Base-by-base conservation (phyloP, 2,888 invertebrate genomes). In the Zele albiditarsus region DNA sequence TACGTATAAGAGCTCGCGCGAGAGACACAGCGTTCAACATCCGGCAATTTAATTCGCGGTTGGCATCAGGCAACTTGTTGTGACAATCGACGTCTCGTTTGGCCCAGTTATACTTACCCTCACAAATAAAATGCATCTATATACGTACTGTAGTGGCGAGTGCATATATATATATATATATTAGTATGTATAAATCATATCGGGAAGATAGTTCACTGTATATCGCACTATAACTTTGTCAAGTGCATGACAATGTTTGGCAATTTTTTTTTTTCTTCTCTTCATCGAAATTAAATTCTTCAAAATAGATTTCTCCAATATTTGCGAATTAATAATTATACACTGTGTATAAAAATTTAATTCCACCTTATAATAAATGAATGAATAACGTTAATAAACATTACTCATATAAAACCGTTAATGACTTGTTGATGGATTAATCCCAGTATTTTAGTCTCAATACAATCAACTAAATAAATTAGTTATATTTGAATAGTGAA, bases 381-480 rank as follows among this genome's bases (percentile, higher is more conserved):
- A n/a, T n/a, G n/a, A n/a, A n/a, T n/a, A n/a, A n/a, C n/a, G n/a
- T n/a, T n/a, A n/a, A n/a, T n/a, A n/a, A n/a, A n/a, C n/a, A n/a
- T n/a, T n/a, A n/a, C n/a, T n/a, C n/a, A n/a, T n/a, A 31, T 31
- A 1, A 2, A 6, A 31, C 31, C 4, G 31, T 31, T 31, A 31
- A 31, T 31, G 31, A 31, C 2, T 8, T 31, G 31, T 31, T 8
- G 88, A 87, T 85, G 86, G 88, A 87, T 88, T 88, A 88, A 88
- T 88, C 87, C 87, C 87, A 87, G 86, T 86, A 78, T 79, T 33
- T 84, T 84, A 85, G 84, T 86, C 31, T 0, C 12, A 38, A 8
- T 38, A 12, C 12, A 0, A 6, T 12, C 12, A 0, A 6, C 10
- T 8, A 38, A 38, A 38, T 38, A 38, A 4, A 38, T 38, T 38